phyloP scores from a whole-genome alignment of 37 sponge, comb jelly and placozoan species.

The Tethya wilhelma region DNA sequence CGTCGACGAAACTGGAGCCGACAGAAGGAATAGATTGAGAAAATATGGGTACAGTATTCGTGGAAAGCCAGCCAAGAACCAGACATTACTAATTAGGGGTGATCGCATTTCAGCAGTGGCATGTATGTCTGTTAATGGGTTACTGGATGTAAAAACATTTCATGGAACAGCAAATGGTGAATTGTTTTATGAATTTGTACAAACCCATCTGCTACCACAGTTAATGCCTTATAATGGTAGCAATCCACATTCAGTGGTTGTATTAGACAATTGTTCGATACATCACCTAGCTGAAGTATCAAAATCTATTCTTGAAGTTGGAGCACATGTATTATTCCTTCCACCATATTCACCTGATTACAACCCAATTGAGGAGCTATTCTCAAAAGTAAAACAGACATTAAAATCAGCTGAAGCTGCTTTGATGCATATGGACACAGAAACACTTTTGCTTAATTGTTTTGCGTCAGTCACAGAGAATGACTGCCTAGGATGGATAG shows the following conservation, averaged over 20 bases:
- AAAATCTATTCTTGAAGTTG: no score
- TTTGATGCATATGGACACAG: neutral
- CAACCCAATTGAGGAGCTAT: constrained; percentile 27
- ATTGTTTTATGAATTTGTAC: no score
- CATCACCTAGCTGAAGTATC: no score
- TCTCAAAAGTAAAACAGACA: constrained; percentile 8
- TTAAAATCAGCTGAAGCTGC: neutral
- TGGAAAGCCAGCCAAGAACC: constrained; percentile 4
- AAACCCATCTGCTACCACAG: no score
- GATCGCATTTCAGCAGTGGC: constrained; percentile 48
- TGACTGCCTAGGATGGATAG: no score
- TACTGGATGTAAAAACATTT: constrained; percentile 32
- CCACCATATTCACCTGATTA: constrained; percentile 28
- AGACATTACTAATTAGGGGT: constrained; percentile 29
- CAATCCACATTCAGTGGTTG: no score
- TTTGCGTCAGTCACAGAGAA: no score
- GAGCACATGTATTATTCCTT: neutral
- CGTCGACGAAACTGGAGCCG: constrained; percentile 54
- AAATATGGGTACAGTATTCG: constrained; percentile 49
- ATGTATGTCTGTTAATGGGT: constrained; percentile 28
- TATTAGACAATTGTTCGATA: no score
- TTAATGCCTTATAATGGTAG: no score
- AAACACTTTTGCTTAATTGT: neutral
- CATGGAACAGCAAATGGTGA: no score
- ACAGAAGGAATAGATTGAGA: constrained; percentile 22